Conservation (phyloP, 2,888 invertebrate genomes). For the Pemphredon lugubris region DNA sequence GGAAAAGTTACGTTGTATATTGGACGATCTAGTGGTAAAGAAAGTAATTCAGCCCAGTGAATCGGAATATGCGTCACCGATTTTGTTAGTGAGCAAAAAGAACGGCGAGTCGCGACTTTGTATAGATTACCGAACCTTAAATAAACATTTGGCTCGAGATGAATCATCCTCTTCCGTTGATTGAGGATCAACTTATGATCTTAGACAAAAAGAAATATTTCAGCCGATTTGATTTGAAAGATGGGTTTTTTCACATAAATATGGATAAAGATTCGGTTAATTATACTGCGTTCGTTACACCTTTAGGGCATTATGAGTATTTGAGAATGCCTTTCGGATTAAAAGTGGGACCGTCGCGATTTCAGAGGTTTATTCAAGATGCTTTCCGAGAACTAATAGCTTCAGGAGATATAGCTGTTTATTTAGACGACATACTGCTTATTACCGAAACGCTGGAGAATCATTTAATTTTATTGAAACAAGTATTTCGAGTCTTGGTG, state of each 20-base stretch:
- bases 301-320: slow-evolving; percentile 18
- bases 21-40: not conserved
- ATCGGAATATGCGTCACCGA: slow-evolving; percentile 3
- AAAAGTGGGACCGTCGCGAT: slow-evolving; percentile 3
- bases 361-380: slow-evolving; percentile 8
- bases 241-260: slow-evolving; percentile 1
- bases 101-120: not conserved
- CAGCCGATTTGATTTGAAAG: not conserved
- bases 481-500: not conserved
- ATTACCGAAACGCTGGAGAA: slow-evolving; percentile 8
- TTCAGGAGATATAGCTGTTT: slow-evolving; percentile 4
- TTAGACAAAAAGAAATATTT: slow-evolving; percentile 2
- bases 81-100: not conserved
- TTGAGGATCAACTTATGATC: slow-evolving; percentile 3
- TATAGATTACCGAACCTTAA: not conserved
- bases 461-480: not conserved
- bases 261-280: not conserved
- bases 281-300: slow-evolving; percentile 15
- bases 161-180: slow-evolving; percentile 1
- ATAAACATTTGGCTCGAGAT: not conserved
- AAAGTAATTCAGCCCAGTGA: not conserved
- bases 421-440: slow-evolving; percentile 16
- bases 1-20: not conserved
- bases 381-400: slow-evolving; percentile 11
- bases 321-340: slow-evolving; percentile 15